A percentile compares a stretch with the other conserved stretches of the same genome.
Evolutionary conservation across 2,888 invertebrate species (phyloP).

Genomic region (Pharmacophagus antenor): DNA sequence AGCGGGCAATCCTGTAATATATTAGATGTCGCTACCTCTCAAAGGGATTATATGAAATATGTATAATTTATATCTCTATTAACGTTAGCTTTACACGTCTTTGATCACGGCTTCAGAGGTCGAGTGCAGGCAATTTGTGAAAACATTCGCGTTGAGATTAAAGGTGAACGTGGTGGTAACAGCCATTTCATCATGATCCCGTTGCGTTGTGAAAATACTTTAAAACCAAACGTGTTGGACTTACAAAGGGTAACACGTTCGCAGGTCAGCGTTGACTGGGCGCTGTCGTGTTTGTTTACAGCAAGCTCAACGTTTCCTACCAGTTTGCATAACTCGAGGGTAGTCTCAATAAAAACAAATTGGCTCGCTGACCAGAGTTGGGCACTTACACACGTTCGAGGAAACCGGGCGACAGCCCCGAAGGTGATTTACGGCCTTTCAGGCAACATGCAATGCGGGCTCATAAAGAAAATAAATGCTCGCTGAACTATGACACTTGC

Average conservation of each 20-base stretch:
- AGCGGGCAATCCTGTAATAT: slow-evolving; percentile 57
- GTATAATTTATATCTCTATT: slow-evolving; percentile 79
- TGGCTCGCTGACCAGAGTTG: slow-evolving; percentile 71
- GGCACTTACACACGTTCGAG: slow-evolving; percentile 76
- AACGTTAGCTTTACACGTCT: slow-evolving; percentile 72
- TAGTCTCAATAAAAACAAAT: slow-evolving; percentile 81
- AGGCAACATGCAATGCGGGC: slow-evolving; percentile 35
- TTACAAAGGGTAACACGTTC: slow-evolving; percentile 37
- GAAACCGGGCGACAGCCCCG: slow-evolving; percentile 70
- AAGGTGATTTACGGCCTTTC: slow-evolving; percentile 69
- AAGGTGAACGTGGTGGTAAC: slow-evolving; percentile 63
- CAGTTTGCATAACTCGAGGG: slow-evolving; percentile 78
- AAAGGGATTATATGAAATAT: slow-evolving; percentile 74
- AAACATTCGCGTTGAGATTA: slow-evolving; percentile 75
- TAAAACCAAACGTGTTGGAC: slow-evolving; percentile 25
- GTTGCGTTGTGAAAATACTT: slow-evolving; percentile 30
- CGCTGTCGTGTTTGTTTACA: slow-evolving; percentile 73
- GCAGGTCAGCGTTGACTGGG: slow-evolving; percentile 53
- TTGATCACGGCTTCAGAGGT: slow-evolving; percentile 65
- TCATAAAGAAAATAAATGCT: slow-evolving; percentile 34
- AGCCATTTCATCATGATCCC: slow-evolving; percentile 49
- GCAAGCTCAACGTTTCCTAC: slow-evolving; percentile 73
- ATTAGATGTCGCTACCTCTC: slow-evolving; percentile 61
- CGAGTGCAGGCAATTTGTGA: slow-evolving; percentile 66
- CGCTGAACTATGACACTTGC: slow-evolving; percentile 32